Base-by-base conservation (phyloP, 2,888 invertebrate genomes). In the Drosophila conformis region DNA sequence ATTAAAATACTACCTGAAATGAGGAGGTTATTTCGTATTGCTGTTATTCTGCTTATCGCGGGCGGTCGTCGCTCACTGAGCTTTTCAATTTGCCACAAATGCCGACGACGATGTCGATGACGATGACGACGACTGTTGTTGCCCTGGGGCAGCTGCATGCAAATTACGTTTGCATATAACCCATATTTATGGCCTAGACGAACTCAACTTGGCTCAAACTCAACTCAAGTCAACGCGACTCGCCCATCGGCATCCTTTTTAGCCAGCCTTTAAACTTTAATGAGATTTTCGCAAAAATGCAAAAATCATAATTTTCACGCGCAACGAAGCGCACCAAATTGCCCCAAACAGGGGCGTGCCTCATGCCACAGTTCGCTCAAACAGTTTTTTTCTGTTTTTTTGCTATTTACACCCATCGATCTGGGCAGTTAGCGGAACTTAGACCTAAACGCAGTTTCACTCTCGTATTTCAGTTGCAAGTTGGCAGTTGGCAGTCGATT, bases 221-320 rank as follows among this genome's bases (percentile, higher is more conserved):
- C 25, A 21, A 46, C 38, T 2, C 8, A 36, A 40, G n/a, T 13
- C 36, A 29, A 73, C 54, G 21, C 21, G 21, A 13, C 46, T 25
- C 59, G 64, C 75, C 78, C 69, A 77, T 76, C 78, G 87, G 81
- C 89, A 83, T 87, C 89, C 89, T 86, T 86, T 86, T 87, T 52
- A 11, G 25, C 36, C 77, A 75, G 65, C 59, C 66, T 67, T 78
- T 66, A 70, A 77, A 77, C 83, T 73, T 46, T 86, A 85, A 88
- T 85, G 88, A 85, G 86, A 83, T 83, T 88, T 77, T 75, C 80
- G 73, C 62, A 76, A 83, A 88, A 81, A 63, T 68, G 65, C 56
- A 80, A 85, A 83, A 88, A 80, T 80, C 83, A 87, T 87, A 89
- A 89, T 87, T 87, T 87, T 70, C 87, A 89, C 83, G 87, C 89